Evolutionary conservation across 2,113 vertebrate genomes (phyloP), one percentile per base, ranked within the genome.

Genomic region (Prietella phreatophila): DNA sequence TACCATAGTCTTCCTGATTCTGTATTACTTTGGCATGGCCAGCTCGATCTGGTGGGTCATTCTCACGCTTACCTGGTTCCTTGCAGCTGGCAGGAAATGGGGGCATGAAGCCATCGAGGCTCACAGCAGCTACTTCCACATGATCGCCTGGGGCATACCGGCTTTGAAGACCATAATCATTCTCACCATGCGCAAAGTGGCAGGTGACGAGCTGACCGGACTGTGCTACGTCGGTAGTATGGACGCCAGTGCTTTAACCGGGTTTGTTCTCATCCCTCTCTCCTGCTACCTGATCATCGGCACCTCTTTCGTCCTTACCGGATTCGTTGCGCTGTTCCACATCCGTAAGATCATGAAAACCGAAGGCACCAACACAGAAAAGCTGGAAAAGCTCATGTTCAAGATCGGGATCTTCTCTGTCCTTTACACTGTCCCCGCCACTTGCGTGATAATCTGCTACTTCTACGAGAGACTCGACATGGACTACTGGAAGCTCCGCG

Each of bases 341-440:
- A 97, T 97, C 90, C 95, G 97, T 22, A 96, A 96, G 93, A 95
- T 97, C 87, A 97, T 97, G 96, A 97, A 97, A 93, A 97, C 96
- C 0, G 97, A 96, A 0, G 97, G 97, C 91, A 97, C 97, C 89
- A 97, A 97, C 90, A 97, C 97, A 0, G 96, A 97, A 92, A 97
- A 97, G 91, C 94, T 97, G 91, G 97, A 97, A 92, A 97, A 97
- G 91, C 94, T 97, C 81, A 97, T 97, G 97, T 96, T 97, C 73
- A 96, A 96, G 91, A 97, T 97, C 0, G 97, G 97, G 0, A 96
- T 97, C 89, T 97, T 97, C 89, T 97, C 97, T 50, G 96, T 97
- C 84, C 97, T 97, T 60, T 97, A 97, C 92, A 97, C 97, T 0
- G 96, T 97, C 56, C 92, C 92, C 0, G 92, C 92, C 10, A 92